Conservation (phyloP, 2,888 invertebrate genomes). For the Arctia plantaginis region DNA sequence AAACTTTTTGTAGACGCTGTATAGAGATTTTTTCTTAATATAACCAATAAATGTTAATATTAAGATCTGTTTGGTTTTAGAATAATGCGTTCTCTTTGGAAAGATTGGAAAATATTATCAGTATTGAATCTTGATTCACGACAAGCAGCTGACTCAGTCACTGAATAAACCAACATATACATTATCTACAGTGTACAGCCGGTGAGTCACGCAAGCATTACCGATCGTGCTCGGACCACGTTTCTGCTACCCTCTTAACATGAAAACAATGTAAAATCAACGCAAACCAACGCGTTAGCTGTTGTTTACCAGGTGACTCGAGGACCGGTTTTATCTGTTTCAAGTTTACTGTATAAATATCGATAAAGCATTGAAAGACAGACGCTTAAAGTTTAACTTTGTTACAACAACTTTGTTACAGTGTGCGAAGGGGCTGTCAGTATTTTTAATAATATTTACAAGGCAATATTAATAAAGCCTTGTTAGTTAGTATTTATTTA, state of each 20-base stretch:
- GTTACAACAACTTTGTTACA: neutral
- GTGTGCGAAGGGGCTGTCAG: neutral
- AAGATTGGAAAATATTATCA: conserved; percentile 59
- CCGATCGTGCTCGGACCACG: conserved; percentile 26
- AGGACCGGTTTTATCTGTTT: conserved; percentile 47
- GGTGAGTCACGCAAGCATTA: conserved; percentile 59
- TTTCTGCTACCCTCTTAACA: conserved; percentile 44
- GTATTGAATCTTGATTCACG: conserved; percentile 58
- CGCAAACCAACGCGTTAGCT: conserved; percentile 52
- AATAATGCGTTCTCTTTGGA: neutral
- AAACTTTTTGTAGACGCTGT: neutral
- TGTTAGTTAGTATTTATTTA: neutral
- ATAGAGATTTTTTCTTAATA: neutral
- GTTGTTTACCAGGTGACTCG: conserved; percentile 45
- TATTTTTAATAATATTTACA: neutral
- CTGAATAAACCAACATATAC: conserved; percentile 41
- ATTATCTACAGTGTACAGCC: conserved; percentile 37
- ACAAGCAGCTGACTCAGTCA: conserved; percentile 57
- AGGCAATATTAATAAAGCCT: neutral
- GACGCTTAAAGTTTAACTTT: neutral
- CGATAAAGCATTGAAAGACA: conserved; percentile 30
- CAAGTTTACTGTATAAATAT: conserved; percentile 50
- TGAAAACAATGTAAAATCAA: conserved; percentile 51
- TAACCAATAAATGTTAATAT: neutral
- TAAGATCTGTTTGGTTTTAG: neutral